These are phyloP conservation scores for Amphipyra berbera DNA, from an alignment of 2,888 invertebrate genomes.

Conservation along the genomic window DNA sequence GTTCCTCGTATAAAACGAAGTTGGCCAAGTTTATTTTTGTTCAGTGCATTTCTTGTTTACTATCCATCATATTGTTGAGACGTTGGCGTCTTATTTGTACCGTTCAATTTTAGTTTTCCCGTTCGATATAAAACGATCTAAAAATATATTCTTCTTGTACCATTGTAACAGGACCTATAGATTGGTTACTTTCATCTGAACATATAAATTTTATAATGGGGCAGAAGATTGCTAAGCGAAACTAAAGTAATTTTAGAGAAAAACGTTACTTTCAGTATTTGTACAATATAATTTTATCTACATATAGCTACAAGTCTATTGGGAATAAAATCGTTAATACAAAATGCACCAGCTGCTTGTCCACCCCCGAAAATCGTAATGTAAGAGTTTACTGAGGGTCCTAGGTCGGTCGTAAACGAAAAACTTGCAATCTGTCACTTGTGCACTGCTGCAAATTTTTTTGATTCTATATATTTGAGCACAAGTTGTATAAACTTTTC, in stretches of 20 bases:
- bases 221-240: neutral
- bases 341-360: constrained; percentile 42
- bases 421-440: constrained; percentile 50
- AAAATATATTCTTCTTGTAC: constrained; percentile 41
- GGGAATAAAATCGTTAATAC: constrained; percentile 25
- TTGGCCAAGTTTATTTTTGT: constrained; percentile 80
- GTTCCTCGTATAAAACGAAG: constrained; percentile 71
- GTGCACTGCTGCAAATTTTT: constrained; percentile 35
- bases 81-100: constrained; percentile 72
- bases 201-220: neutral
- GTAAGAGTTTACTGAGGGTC: constrained; percentile 43
- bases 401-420: constrained; percentile 43
- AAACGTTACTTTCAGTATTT: neutral
- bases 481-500: constrained; percentile 27
- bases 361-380: constrained; percentile 49
- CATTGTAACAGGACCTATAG: constrained; percentile 22
- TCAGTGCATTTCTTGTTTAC: constrained; percentile 80
- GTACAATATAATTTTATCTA: neutral
- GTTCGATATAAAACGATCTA: constrained; percentile 61
- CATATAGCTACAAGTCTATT: constrained; percentile 1
- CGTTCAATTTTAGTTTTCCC: constrained; percentile 73
- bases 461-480: constrained; percentile 25
- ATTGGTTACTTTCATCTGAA: constrained; percentile 9
- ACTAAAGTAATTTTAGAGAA: too few relatives aligned
- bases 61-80: constrained; percentile 82